Evolutionary conservation across 2,797 vertebrate genomes (phyloP), one percentile per base, ranked within the genome.

Genomic region (Anabacerthia variegaticeps): DNA sequence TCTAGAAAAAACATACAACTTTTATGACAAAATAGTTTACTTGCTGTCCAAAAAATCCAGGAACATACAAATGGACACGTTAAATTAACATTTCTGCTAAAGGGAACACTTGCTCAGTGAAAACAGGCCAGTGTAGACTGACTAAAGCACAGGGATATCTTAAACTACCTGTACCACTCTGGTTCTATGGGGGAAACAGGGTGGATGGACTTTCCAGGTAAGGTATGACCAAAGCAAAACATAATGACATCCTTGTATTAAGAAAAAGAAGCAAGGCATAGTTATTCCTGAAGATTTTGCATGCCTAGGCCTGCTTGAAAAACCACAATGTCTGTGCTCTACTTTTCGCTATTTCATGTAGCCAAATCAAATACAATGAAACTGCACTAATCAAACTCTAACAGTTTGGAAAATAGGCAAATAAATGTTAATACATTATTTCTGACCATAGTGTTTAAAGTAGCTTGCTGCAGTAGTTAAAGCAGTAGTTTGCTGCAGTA

Each of bases 131-230:
- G 32, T 1, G 11, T 2, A n/a, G 27, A 49, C 32, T 56, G 14
- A 24, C 28, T 52, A 3, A 44, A 61, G 49, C 7, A 41, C 30
- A 4, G 32, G 30, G 9, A 46, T 7, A 28, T 32, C 12, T 20
- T 15, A 20, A 32, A 59, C 14, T 24, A n/a, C 24, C 9, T 4
- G 43, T 4, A 19, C 30, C 51, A 34, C 44, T 8, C 11, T 2
- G 3, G 4, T 0, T 46, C 55, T 41, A 12, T 10, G 7, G 21
- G 5, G 15, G 4, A 79, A 49, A 43, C 0, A 0, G 4, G 15
- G 34, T 13, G 34, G 32, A 51, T 59, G 9, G n/a, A 58, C 23
- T 19, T 12, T 17, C 14, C 10, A 16, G 13, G 8, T 1, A 24
- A 59, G 24, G 3, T 8, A 8, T 7, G 71, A 37, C 14, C 56